Conservation (phyloP, 2,888 invertebrate species). For the Kuschelorhynchus macadamiae region DNA sequence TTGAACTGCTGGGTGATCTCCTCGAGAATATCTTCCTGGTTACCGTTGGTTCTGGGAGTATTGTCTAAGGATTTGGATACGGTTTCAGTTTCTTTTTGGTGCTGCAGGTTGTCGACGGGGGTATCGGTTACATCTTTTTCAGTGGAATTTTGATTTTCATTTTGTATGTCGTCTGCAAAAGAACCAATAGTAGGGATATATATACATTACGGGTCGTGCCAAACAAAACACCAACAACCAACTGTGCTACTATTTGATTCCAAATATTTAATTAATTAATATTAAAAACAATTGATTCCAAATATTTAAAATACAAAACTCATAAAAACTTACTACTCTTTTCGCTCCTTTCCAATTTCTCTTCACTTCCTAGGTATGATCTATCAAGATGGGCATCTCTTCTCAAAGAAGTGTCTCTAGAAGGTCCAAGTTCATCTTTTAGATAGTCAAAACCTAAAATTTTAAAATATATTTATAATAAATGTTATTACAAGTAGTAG, state of each 20-base stretch:
- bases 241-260: no score
- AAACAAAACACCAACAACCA: no score
- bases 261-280: no score
- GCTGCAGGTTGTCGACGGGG: slow-evolving; percentile 56
- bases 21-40: slow-evolving; percentile 59
- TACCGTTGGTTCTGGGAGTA: slow-evolving; percentile 45
- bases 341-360: slow-evolving; percentile 63
- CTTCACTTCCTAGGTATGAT: slow-evolving; percentile 61
- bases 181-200: background rate
- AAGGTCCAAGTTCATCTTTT: slow-evolving; percentile 82
- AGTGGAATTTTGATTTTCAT: slow-evolving; percentile 57
- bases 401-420: slow-evolving; percentile 80
- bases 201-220: no score
- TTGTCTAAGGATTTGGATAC: slow-evolving; percentile 39
- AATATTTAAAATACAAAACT: background rate
- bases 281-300: background rate
- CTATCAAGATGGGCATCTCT: slow-evolving; percentile 72
- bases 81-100: slow-evolving; percentile 13
- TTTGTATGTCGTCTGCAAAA: slow-evolving; percentile 53
- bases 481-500: slow-evolving; percentile 4
- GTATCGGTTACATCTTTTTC: slow-evolving; percentile 63
- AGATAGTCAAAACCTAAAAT: slow-evolving; percentile 72
- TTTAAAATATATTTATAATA: background rate
- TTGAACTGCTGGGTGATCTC: slow-evolving; percentile 65
- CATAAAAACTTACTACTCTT: slow-evolving; percentile 56